Base-by-base conservation (phyloP, 2,113 vertebrate genomes). In the Protobothrops flavoviridis region DNA sequence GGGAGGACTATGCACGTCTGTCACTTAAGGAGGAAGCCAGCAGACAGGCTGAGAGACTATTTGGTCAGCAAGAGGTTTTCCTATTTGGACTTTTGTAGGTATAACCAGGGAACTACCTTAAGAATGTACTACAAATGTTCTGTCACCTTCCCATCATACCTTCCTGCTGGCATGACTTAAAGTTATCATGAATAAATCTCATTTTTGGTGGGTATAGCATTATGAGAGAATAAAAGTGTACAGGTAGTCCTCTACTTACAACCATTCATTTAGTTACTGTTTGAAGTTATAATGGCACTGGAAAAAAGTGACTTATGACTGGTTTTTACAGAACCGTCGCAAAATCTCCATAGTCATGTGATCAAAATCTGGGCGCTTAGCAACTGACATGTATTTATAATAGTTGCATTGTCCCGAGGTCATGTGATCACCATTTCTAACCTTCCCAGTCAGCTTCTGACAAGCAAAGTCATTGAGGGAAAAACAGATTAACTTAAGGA, bases 111-210 rank as follows among this genome's bases (percentile, higher is more conserved):
- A 43, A 43, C 17, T 17, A 43, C 6, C 74, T 81, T 43, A 81
- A 81, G 74, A 33, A 81, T 21, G 17, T 21, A 43, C 33, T 81
- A 43, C 74, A 81, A 39, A 81, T 81, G 74, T 43, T 43, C 17
- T 81, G 17, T 43, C 33, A 21, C 74, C 33, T 39, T 43, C 3
- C 74, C 33, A 81, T 81, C 33, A 3, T 81, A 39, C 74, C 17
- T 81, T 81, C 74, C 74, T 81, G 17, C 33, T 43, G 33, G 17
- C 74, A 81, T 81, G 74, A 7, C 33, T 96, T 88, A 57, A 93
- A 93, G 56, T 95, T 94, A 95, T 97, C 92, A 92, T 94, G 90
- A 97, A 95, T 95, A 92, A 94, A 91, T 85, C 94, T 95, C 4
- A 0, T 93, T 93, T 93, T 64, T 85, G 86, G 55, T 95, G 89